A percentile compares a stretch with the other conserved stretches of the same genome.
These are phyloP conservation scores for Macrosteles quadrilineatus DNA, from an alignment of 1,140 invertebrate genomes.

Conservation along the genomic window DNA sequence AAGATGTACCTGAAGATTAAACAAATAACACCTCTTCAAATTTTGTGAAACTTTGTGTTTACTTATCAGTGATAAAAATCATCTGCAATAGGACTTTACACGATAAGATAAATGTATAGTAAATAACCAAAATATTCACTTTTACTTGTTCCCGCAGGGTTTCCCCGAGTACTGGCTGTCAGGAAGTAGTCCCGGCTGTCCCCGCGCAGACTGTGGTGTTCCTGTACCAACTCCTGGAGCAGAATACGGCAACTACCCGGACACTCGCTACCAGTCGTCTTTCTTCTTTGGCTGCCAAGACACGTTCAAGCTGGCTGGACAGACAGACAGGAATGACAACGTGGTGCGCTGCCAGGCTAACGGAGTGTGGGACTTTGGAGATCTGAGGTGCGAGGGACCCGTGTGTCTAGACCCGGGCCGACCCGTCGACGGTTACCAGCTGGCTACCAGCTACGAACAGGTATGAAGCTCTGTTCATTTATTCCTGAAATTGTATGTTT, in stretches of 20 bases:
- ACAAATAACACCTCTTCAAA: no score
- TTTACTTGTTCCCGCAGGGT: no score
- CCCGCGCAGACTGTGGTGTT: constrained; percentile 81
- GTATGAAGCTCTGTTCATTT: no score
- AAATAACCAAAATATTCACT: no score
- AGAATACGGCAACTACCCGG: constrained; percentile 83
- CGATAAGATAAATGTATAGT: no score
- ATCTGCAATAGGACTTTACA: no score
- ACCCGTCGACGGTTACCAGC: constrained; percentile 87
- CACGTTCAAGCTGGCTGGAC: constrained; percentile 91
- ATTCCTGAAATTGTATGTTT: no score
- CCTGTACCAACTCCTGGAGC: constrained; percentile 89
- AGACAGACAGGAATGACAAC: constrained; percentile 88
- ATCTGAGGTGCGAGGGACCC: constrained; percentile 92
- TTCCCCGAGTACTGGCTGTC: constrained; percentile 91
- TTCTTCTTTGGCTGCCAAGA: constrained; percentile 97
- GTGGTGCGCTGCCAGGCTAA: constrained; percentile 89
- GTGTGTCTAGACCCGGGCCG: constrained; percentile 94
- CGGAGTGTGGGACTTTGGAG: constrained; percentile 96
- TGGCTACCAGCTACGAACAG: constrained; percentile 88
- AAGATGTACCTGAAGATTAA: no score
- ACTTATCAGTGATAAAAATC: no score
- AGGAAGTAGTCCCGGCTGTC: constrained; percentile 80
- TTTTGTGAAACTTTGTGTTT: no score
- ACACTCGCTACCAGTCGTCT: constrained; percentile 87